Base-by-base conservation (phyloP, 2,797 vertebrate species). In the Typhlichthys eigenmanni region DNA sequence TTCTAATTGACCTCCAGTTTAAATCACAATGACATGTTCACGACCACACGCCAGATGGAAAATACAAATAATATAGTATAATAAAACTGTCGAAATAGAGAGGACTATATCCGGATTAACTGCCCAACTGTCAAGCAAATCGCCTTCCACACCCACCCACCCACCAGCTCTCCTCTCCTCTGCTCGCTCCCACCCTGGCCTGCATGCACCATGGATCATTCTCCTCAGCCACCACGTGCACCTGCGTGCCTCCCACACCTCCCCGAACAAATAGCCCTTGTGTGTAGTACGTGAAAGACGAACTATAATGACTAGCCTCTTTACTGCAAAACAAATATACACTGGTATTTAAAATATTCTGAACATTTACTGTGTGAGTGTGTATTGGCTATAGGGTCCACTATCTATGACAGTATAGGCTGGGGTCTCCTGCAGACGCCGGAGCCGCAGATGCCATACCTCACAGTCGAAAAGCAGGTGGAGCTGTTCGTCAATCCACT, bases 401-500 rank as follows among this genome's bases (percentile, higher is more conserved):
- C n/a, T 51, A 32, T 38, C 8, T 3, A 5, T 8, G 34, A 5
- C 1, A 1, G 34, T 38, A 38, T 38, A 24, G 34, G 5, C 5
- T 5, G 34, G 34, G 34, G 34, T 8, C 29, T 12, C 12, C 3
- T 69, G 56, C 52, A 55, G 52, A 8, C 49, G 69, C 48, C 60
- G 13, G 49, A 68, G 66, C 17, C n/a, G n/a, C 62, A 62, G 70
- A 54, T 70, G 4, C 81, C 93, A 89, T 89, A 97, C 95, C 93
- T 93, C 92, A 16, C 92, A 96, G 11, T 94, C 96, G 84, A 95
- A 99, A 59, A 99, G 94, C 86, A 96, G 93, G 85, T 97, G 96
- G 75, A 99, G 85, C 81, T 95, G 94, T 1, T 86, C 68, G 1
- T 98, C 95, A 58, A 98, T 94, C 97, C 98, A 99, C 74, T 98